A percentile compares a stretch with the other conserved stretches of the same genome.
Conservation (phyloP, 2,797 vertebrate genomes). For the Tragelaphus eurycerus region DNA sequence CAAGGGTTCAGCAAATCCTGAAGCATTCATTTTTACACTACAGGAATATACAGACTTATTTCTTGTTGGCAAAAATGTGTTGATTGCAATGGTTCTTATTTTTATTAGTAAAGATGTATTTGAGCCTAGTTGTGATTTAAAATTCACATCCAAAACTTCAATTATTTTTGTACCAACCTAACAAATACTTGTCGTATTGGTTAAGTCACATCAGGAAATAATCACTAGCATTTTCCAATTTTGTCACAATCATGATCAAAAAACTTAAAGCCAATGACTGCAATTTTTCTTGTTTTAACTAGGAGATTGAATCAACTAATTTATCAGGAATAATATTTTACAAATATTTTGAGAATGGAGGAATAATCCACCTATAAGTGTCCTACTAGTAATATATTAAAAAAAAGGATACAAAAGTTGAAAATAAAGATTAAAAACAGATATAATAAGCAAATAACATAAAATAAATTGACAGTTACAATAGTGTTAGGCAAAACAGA, state of each 20-base stretch:
- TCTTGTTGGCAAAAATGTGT: not conserved
- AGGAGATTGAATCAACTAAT: not conserved
- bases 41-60: not conserved
- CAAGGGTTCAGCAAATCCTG: not conserved
- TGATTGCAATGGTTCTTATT: not conserved
- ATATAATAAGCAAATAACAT: not conserved
- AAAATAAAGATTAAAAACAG: not conserved
- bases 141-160: not conserved
- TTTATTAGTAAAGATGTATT: not conserved
- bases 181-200: not conserved
- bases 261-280: not conserved
- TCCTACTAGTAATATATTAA: not conserved
- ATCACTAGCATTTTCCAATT: not conserved
- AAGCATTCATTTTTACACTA: not conserved
- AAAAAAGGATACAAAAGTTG: not conserved
- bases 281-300: slow-evolving; percentile 2
- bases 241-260: not conserved
- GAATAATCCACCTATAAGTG: not conserved
- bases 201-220: not conserved
- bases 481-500: not conserved
- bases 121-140: not conserved
- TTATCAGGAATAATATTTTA: not conserved
- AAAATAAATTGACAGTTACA: not conserved
- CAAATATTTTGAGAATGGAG: not conserved
- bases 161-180: not conserved